These are phyloP conservation scores for Toxonevra muliebris DNA, from an alignment of 2,888 invertebrate species.

Conservation along the genomic window DNA sequence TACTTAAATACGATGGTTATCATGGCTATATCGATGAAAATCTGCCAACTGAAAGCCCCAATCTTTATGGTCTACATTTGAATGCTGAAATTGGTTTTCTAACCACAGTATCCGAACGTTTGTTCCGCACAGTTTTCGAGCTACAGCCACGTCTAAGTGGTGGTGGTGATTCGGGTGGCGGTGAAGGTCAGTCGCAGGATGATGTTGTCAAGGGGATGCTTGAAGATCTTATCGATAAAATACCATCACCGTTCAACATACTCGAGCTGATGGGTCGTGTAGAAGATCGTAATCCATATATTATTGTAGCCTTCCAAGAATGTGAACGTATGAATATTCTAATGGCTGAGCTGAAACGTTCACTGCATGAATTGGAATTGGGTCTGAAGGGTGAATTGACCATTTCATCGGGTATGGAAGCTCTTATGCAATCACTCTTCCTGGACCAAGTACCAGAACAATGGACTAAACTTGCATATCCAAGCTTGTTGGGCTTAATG, in stretches of 20 bases:
- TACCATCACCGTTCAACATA: conserved; percentile 90
- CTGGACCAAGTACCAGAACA: conserved; percentile 87
- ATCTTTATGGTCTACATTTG: conserved; percentile 90
- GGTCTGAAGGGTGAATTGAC: conserved; percentile 94
- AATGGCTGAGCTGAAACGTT: conserved; percentile 81
- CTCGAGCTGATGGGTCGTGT: conserved; percentile 84
- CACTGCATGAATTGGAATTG: conserved; percentile 84
- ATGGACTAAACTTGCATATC: conserved; percentile 90
- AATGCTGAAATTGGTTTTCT: conserved; percentile 96
- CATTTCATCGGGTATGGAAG: conserved; percentile 92
- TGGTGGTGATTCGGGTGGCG: conserved; percentile 72
- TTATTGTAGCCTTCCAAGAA: conserved; percentile 92
- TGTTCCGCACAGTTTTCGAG: conserved; percentile 87
- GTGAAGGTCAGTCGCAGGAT: conserved; percentile 74
- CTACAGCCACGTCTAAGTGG: conserved; percentile 88
- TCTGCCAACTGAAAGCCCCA: conserved; percentile 87
- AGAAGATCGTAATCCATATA: conserved; percentile 90
- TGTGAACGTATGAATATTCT: conserved; percentile 94
- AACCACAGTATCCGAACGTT: conserved; percentile 83
- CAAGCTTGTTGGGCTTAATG: conserved; percentile 82
- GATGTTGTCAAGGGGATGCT: conserved; percentile 74
- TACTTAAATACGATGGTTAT: conserved; percentile 86
- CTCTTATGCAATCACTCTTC: conserved; percentile 83
- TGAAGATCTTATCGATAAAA: conserved; percentile 88
- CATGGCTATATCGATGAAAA: conserved; percentile 88